Evolutionary conservation across 2,888 invertebrate genomes (phyloP).

Genomic region (Ornithoptera alexandrae): DNA sequence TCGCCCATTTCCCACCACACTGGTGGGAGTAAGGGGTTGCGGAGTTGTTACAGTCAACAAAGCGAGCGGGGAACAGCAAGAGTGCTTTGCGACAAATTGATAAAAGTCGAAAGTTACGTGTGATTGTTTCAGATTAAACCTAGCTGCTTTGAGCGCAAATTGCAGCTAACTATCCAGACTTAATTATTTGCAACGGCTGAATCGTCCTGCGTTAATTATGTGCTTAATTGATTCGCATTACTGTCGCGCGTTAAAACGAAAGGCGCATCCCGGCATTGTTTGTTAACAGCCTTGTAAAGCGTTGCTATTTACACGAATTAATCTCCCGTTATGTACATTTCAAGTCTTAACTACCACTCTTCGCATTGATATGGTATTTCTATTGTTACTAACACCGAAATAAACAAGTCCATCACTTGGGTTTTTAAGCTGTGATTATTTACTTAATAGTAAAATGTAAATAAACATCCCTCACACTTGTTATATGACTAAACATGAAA

Average conservation of each 20-base stretch:
- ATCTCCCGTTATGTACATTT: slow-evolving; percentile 13
- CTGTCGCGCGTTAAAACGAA: slow-evolving; percentile 25
- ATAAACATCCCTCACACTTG: no score
- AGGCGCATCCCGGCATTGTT: slow-evolving; percentile 17
- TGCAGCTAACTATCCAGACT: slow-evolving; percentile 9
- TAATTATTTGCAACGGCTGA: slow-evolving; percentile 18
- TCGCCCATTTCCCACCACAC: no score
- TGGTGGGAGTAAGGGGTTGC: no score
- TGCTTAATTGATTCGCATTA: slow-evolving; percentile 27
- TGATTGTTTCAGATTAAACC: not conserved
- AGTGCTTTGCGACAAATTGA: not conserved
- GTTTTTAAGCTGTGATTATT: no score
- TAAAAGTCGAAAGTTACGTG: not conserved
- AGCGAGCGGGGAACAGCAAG: no score
- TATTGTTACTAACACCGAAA: not conserved
- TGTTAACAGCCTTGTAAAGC: slow-evolving; percentile 19
- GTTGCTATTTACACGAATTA: slow-evolving; percentile 15
- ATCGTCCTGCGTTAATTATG: slow-evolving; percentile 16
- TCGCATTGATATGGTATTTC: not conserved
- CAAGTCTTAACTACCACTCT: not conserved
- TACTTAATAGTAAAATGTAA: no score
- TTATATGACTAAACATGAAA: not conserved
- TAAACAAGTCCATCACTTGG: not conserved
- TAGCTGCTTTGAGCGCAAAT: not conserved
- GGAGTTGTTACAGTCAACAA: no score